Base-by-base conservation (phyloP, 2,888 invertebrate species). In the Eupithecia subfuscata region DNA sequence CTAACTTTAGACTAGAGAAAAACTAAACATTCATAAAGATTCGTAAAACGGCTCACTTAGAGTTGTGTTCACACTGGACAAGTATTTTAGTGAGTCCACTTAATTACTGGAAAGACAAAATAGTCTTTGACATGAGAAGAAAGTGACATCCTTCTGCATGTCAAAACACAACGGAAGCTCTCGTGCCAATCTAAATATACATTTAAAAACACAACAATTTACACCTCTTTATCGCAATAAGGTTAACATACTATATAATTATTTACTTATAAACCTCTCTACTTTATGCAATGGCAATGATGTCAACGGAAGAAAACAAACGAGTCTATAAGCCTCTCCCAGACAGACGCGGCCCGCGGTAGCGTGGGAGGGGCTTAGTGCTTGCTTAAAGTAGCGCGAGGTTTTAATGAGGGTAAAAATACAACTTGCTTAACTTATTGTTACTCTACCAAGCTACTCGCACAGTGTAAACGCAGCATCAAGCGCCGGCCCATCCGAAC, bases 1-100 rank as follows among this genome's bases (percentile, higher is more conserved):
- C 91, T 92, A 93, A 89, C 84, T 88, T 90, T 92, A 93, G 94
- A 94, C 94, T 94, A 94, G 94, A 94, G 89, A 91, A 88, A 92
- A 92, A 88, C 90, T 89, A 91, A 91, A 90, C 89, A 87, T 90
- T 88, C 84, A 87, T 88, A 91, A 83, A 91, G 84, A 91, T 88
- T 88, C 84, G 86, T 86, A 87, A 83, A 90, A 92, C 87, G 89
- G 86, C 85, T 89, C 87, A 88, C 87, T 87, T 79, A 75, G 75
- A 70, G 79, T 76, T 79, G 79, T 63, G 77, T 80, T 80, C 63
- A 77, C 79, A 81, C 70, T 71, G 75, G 67, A 45, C 76, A 69
- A 80, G 77, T 83, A 79, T 76, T 83, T 79, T 63, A 40, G 70
- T 25, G 56, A 74, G 69, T 40, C 12, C 1, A 18, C 18, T 37